A percentile compares a stretch with the other conserved stretches of the same genome.
phyloP scores from a whole-genome alignment of 1,140 invertebrate genomes.

The Pentalonia nigronervosa region DNA sequence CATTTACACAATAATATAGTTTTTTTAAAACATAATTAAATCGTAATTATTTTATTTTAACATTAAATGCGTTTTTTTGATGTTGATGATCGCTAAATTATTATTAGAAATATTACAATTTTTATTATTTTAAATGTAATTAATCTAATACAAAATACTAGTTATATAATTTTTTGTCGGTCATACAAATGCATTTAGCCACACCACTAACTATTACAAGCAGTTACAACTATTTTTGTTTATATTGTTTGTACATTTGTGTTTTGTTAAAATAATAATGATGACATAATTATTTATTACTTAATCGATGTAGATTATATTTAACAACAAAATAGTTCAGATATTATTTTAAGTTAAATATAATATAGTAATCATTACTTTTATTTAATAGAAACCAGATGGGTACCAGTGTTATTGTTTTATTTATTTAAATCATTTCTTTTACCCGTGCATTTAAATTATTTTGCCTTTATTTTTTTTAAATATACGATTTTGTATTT shows the following conservation, averaged over 20 bases:
- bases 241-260: too few relatives aligned
- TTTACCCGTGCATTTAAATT: too few relatives aligned
- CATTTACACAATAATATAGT: not conserved
- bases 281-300: too few relatives aligned
- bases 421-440: too few relatives aligned
- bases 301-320: not conserved
- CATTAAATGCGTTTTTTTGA: not conserved
- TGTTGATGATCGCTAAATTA: not conserved
- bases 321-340: not conserved
- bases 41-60: slow-evolving; percentile 15
- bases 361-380: not conserved
- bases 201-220: not conserved
- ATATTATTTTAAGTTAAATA: not conserved
- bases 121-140: not conserved
- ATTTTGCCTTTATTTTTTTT: too few relatives aligned
- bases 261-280: too few relatives aligned
- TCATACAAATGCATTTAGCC: not conserved
- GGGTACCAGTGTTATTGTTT: too few relatives aligned
- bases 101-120: not conserved
- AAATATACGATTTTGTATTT: too few relatives aligned
- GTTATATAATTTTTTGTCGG: not conserved
- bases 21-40: not conserved
- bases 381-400: too few relatives aligned
- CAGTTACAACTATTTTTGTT: too few relatives aligned
- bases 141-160: not conserved